A percentile compares a stretch with the other conserved stretches of the same genome.
phyloP scores from a whole-genome alignment of 2,797 vertebrate species.

The Pangasius krempfi region DNA sequence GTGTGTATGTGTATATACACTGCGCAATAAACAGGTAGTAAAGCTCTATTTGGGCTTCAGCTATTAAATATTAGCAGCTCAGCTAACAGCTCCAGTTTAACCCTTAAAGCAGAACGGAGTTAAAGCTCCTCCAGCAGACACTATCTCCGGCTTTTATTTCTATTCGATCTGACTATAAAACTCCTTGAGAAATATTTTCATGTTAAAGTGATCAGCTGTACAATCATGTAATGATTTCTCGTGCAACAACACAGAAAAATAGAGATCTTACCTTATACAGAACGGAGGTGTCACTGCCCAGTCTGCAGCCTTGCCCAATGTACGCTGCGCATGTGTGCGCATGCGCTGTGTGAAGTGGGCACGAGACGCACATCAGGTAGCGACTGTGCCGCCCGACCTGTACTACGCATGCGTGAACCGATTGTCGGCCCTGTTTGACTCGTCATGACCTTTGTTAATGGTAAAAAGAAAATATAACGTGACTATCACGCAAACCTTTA shows the following conservation, averaged over 20 bases:
- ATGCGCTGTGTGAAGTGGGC: neutral
- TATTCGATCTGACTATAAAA: neutral
- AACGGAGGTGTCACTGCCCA: neutral
- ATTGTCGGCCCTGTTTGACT: neutral
- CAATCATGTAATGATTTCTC: neutral
- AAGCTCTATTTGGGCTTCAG: neutral
- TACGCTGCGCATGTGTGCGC: constrained; percentile 26
- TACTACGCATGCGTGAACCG: neutral
- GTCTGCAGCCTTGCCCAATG: neutral
- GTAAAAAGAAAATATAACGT: neutral
- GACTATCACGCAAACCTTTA: neutral
- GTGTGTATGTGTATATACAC: no score
- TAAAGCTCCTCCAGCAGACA: no score
- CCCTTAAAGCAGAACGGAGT: neutral
- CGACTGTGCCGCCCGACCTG: neutral
- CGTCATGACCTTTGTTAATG: neutral
- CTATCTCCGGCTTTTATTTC: neutral
- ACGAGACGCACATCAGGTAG: neutral
- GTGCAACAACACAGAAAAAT: no score
- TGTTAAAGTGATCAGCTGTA: neutral
- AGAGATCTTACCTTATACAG: neutral
- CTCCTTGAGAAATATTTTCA: neutral
- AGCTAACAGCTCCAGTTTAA: neutral
- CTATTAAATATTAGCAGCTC: constrained; percentile 1
- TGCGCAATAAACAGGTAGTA: neutral